Evolutionary conservation across 2,888 invertebrate genomes (phyloP).

Genomic region (Dynastes tityus): DNA sequence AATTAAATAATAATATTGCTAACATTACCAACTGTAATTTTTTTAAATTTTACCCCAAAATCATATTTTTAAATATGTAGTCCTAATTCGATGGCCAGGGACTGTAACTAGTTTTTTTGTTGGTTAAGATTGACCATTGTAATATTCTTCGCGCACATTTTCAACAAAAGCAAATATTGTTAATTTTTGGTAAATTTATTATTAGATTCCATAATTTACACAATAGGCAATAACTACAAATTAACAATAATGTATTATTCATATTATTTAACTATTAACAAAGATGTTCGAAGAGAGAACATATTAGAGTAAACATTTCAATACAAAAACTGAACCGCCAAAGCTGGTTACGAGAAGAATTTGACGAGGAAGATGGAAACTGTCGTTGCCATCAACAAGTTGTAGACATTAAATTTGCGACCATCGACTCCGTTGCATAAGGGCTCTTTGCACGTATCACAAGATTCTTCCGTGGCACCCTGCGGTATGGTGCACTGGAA

Average conservation of each 20-base stretch:
- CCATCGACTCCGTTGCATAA: conserved; percentile 52
- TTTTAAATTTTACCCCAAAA: too few relatives aligned
- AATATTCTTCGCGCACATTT: too few relatives aligned
- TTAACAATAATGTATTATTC: conserved; percentile 16
- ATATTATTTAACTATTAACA: conserved; percentile 21
- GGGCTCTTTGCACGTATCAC: conserved; percentile 52
- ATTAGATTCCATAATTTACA: conserved; percentile 26
- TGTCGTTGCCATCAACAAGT: neutral
- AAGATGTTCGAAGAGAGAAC: neutral
- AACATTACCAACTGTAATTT: too few relatives aligned
- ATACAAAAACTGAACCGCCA: neutral
- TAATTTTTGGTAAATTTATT: conserved; percentile 6
- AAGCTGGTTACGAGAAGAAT: conserved; percentile 9
- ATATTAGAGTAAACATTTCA: neutral
- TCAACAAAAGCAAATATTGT: neutral
- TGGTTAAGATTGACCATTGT: too few relatives aligned
- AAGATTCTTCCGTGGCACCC: conserved; percentile 21
- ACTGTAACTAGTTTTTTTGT: too few relatives aligned
- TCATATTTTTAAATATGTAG: too few relatives aligned
- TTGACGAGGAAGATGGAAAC: conserved; percentile 14
- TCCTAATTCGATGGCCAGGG: too few relatives aligned
- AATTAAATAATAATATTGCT: too few relatives aligned
- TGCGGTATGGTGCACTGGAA: conserved; percentile 7
- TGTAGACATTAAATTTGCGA: conserved; percentile 37
- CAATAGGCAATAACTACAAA: conserved; percentile 16